Base-by-base conservation (phyloP, 1,140 invertebrate genomes). In the Panagrolaimus sp. region DNA sequence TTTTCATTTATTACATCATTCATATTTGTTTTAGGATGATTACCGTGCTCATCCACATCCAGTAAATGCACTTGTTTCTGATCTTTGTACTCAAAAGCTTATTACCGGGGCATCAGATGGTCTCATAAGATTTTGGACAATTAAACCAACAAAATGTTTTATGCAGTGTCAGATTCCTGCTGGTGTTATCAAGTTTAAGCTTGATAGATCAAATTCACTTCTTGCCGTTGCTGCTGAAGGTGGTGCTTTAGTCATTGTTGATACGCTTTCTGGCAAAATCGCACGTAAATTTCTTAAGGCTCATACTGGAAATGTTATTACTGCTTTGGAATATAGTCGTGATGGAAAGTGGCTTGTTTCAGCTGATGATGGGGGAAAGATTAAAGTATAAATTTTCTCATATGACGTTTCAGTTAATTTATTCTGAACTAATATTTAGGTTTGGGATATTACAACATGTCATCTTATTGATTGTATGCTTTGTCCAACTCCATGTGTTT, bases 261-360 rank as follows among this genome's bases (percentile, higher is more conserved):
- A 98, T 84, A 86, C 91, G 51, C 90, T 93, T 69, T 91, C 90
- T 1, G 87, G 87, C 74, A 87, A 86, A 83, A 74, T 93, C 65
- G 89, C 96, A 7, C 87, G 95, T 77, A 88, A 88, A 74, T 92
- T 98, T 80, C 79, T 85, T 61, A 64, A 67, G 3, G 91, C 91
- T 0, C 92, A 96, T 11, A 87, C 87, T 78, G 85, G 27, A 23
- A 46, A 14, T 11, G 13, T 23, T 14, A 42, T 76, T 13, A 74
- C 67, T 43, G 75, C 72, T 13, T 62, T 86, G 79, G 87, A 89
- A 25, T 96, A 97, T 81, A 94, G 89, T 84, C 87, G 90, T 42
- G 92, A 97, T 84, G 88, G 87, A 23, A 87, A 91, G 69, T 97
- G 93, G 93, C 81, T 98, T 23, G 87, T 96, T 5, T 89, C 89